Conservation (phyloP, 2,797 vertebrate species). For the Cirrhinus mrigala region DNA sequence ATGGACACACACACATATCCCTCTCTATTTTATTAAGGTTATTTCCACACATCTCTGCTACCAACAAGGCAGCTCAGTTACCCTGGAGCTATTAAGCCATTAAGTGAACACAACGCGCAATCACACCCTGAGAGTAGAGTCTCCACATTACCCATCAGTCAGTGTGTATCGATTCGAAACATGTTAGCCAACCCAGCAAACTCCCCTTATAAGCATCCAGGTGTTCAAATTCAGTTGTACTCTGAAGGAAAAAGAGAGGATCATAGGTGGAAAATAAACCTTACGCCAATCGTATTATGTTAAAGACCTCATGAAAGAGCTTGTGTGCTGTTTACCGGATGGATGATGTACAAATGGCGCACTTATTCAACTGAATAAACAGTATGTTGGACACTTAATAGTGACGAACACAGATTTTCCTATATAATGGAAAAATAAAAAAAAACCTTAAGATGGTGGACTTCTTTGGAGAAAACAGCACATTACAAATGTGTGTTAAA, state of each 20-base stretch:
- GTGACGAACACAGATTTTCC: neutral
- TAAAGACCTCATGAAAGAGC: neutral
- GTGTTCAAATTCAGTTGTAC: conserved; percentile 2
- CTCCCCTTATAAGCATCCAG: neutral
- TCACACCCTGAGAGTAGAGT: conserved; percentile 37
- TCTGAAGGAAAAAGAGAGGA: neutral
- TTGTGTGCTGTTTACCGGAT: neutral
- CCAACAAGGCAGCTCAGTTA: conserved; percentile 54
- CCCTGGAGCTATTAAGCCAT: conserved; percentile 61
- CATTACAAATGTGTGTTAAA: neutral
- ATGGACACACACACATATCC: conserved; percentile 38
- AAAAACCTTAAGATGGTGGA: neutral
- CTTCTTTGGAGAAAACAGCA: neutral
- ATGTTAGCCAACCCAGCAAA: neutral
- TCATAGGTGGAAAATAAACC: conserved; percentile 4
- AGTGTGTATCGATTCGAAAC: conserved; percentile 44
- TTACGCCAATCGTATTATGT: neutral
- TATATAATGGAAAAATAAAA: neutral
- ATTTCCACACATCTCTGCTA: conserved; percentile 39
- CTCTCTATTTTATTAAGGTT: conserved; percentile 43
- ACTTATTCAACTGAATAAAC: neutral
- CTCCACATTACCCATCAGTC: conserved; percentile 37
- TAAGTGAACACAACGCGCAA: conserved; percentile 45
- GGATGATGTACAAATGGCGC: neutral
- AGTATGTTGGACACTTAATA: neutral